These are phyloP conservation scores for Thaumetopoea pityocampa DNA, from an alignment of 1,140 invertebrate genomes.

Conservation along the genomic window DNA sequence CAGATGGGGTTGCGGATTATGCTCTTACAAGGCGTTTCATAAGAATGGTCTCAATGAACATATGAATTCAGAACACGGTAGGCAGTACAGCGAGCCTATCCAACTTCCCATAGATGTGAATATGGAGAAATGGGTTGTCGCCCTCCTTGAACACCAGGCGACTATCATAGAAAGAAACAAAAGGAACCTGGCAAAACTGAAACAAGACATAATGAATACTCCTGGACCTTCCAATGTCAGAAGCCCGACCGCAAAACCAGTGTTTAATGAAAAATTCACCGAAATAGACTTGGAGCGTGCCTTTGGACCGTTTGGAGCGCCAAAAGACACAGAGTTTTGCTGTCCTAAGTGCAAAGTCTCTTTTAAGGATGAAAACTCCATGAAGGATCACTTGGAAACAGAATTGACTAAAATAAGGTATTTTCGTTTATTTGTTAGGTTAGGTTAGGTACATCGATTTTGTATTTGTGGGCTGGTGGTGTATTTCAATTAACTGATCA, in stretches of 20 bases:
- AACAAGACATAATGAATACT: constrained; percentile 20
- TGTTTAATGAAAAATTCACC: neutral
- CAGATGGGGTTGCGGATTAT: constrained; percentile 57
- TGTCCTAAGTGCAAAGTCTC: constrained; percentile 48
- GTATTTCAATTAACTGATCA: no score
- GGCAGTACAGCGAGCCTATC: constrained; percentile 32
- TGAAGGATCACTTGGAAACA: constrained; percentile 50
- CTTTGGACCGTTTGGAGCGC: constrained; percentile 44
- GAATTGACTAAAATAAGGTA: constrained; percentile 61
- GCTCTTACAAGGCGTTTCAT: constrained; percentile 63
- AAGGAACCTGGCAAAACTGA: constrained; percentile 40
- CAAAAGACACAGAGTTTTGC: constrained; percentile 28
- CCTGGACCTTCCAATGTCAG: constrained; percentile 5
- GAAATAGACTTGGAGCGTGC: constrained; percentile 30
- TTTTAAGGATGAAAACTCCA: constrained; percentile 33
- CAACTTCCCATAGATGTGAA: constrained; percentile 33
- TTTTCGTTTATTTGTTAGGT: constrained; percentile 6
- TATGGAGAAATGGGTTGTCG: constrained; percentile 49
- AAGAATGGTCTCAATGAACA: constrained; percentile 48
- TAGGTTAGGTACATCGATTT: neutral
- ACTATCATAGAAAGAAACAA: constrained; percentile 36
- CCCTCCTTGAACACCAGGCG: constrained; percentile 41
- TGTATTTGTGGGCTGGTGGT: no score
- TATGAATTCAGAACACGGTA: constrained; percentile 42
- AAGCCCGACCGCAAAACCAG: neutral